Percentiles rank a stretch among this genome's conserved stretches.
Evolutionary conservation across 2,797 vertebrate species (phyloP).

Genomic region (Poliocrania exsul): DNA sequence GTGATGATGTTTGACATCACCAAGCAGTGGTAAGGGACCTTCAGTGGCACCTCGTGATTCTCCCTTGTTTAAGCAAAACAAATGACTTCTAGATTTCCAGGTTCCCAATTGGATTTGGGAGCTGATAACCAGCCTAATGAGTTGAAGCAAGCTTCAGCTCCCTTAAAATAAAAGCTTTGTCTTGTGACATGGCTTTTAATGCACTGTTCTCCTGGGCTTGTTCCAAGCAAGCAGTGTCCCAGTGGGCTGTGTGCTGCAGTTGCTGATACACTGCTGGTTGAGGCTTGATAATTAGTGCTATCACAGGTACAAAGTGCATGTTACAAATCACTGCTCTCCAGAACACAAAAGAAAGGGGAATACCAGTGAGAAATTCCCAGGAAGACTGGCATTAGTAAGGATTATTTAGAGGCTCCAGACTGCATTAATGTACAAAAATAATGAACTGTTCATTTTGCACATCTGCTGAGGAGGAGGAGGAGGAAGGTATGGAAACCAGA

Average conservation of each 20-base stretch:
- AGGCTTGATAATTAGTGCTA: not conserved
- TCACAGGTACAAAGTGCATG: not conserved
- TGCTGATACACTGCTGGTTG: not conserved
- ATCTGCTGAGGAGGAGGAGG: not conserved
- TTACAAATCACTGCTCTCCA: not conserved
- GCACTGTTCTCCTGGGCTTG: not conserved
- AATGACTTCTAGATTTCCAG: not conserved
- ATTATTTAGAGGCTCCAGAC: not conserved
- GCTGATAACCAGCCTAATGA: not conserved
- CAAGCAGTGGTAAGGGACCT: slow-evolving; percentile 92
- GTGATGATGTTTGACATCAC: slow-evolving; percentile 99
- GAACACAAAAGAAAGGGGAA: not conserved
- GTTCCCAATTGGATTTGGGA: not conserved
- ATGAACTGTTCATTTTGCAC: not conserved
- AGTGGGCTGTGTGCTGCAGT: not conserved
- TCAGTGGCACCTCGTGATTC: not conserved
- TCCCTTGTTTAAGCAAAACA: not conserved
- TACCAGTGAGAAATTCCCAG: not conserved
- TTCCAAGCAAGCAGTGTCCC: not conserved
- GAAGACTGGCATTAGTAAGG: not conserved
- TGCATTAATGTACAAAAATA: not conserved
- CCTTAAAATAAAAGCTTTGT: slow-evolving; percentile 6
- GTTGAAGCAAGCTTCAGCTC: not conserved
- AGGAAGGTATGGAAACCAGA: not conserved
- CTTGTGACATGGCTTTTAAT: not conserved